Conservation (phyloP, 1,140 invertebrate genomes). For the Leptinotarsa lineolata region DNA sequence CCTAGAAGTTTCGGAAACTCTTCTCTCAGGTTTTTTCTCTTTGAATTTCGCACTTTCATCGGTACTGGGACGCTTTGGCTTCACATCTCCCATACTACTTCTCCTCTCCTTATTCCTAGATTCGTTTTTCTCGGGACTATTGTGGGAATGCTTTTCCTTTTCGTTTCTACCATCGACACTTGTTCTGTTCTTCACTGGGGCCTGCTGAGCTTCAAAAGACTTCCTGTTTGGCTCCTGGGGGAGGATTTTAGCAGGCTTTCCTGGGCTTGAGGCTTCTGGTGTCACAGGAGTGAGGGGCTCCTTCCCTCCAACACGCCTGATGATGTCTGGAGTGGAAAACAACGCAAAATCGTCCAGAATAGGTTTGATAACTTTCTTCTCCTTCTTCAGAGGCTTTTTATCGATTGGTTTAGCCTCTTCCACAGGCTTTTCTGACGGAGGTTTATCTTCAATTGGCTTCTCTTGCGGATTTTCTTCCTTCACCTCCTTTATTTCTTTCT, state of each 20-base stretch:
- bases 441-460: conserved; percentile 48
- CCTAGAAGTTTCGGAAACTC: conserved; percentile 17
- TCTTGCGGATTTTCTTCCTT: conserved; percentile 23
- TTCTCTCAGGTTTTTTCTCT: conserved; percentile 19
- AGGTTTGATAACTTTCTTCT: conserved; percentile 69
- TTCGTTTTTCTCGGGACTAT: conserved; percentile 23
- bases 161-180: conserved; percentile 41
- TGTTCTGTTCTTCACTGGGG: conserved; percentile 32
- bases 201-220: conserved; percentile 33
- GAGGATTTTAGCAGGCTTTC: conserved; percentile 49
- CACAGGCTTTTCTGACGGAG: conserved; percentile 54
- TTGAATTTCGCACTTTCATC: conserved; percentile 30
- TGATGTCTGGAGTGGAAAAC: conserved; percentile 79
- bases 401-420: conserved; percentile 46
- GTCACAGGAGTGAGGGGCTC: conserved; percentile 52
- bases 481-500: conserved; percentile 16
- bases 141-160: conserved; percentile 20
- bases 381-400: conserved; percentile 63
- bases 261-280: conserved; percentile 46
- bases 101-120: conserved; percentile 31
- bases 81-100: conserved; percentile 28
- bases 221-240: conserved; percentile 47
- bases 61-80: conserved; percentile 29
- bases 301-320: conserved; percentile 67
- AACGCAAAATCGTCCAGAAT: conserved; percentile 68